Evolutionary conservation across 2,113 vertebrate genomes (phyloP).

Genomic region (Semicossyphus pulcher): DNA sequence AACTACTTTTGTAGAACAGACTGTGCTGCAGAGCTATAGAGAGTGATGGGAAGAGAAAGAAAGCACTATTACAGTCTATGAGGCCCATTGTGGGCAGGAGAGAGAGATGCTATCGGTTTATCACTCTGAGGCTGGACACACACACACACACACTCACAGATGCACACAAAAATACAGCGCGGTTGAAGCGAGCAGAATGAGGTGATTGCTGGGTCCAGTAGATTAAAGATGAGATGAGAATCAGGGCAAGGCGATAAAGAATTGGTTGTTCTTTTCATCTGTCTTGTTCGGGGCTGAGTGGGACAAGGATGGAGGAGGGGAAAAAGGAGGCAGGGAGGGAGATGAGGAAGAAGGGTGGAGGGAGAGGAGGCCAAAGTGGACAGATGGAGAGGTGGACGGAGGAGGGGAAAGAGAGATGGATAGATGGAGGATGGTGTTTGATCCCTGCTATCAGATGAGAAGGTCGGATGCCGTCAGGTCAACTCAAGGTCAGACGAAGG

Average conservation of each 20-base stretch:
- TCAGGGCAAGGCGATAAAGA: slow-evolving; percentile 52
- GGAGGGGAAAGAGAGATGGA: neutral
- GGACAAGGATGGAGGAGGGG: slow-evolving; percentile 23
- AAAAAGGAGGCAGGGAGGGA: neutral
- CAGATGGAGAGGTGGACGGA: slow-evolving; percentile 10
- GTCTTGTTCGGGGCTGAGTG: slow-evolving; percentile 45
- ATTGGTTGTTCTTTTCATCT: slow-evolving; percentile 56
- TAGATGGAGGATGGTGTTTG: neutral
- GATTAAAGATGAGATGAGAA: slow-evolving; percentile 69
- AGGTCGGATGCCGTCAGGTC: slow-evolving; percentile 24
- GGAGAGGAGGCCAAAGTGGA: slow-evolving; percentile 9
- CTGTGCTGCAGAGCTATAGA: slow-evolving; percentile 16
- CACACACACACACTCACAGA: slow-evolving; percentile 28
- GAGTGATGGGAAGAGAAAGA: slow-evolving; percentile 44
- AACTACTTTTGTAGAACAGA: slow-evolving; percentile 59
- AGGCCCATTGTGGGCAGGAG: slow-evolving; percentile 52
- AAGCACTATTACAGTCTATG: slow-evolving; percentile 42
- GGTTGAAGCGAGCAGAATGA: slow-evolving; percentile 34
- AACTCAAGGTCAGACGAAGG: slow-evolving; percentile 50
- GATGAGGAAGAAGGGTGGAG: slow-evolving; percentile 14
- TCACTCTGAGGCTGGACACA: slow-evolving; percentile 27
- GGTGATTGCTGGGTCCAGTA: slow-evolving; percentile 31
- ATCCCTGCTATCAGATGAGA: slow-evolving; percentile 41
- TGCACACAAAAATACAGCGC: slow-evolving; percentile 22
- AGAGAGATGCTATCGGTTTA: slow-evolving; percentile 55